A percentile compares a stretch with the other conserved stretches of the same genome.
Evolutionary conservation across 2,888 invertebrate species (phyloP).

Genomic region (Lordiphosa fenestrarum): DNA sequence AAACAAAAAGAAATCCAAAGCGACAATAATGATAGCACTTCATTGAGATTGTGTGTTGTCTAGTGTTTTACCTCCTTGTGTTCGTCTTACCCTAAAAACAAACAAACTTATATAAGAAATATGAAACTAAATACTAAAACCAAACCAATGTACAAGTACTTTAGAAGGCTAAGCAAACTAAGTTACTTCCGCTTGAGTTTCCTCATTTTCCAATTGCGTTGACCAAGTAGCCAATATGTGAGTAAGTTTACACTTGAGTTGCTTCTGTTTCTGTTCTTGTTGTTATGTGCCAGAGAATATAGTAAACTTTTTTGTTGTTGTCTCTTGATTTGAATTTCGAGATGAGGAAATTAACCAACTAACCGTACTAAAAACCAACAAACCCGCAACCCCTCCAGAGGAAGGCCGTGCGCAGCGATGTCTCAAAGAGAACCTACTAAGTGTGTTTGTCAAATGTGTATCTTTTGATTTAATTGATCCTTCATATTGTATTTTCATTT

Average conservation of each 20-base stretch:
- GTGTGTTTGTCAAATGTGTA: conserved; percentile 77
- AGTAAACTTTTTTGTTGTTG: conserved; percentile 78
- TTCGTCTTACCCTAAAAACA: conserved; percentile 86
- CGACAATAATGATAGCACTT: conserved; percentile 81
- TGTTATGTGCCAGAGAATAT: conserved; percentile 15
- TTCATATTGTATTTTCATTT: conserved; percentile 40
- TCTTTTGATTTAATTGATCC: conserved; percentile 43
- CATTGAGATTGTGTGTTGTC: conserved; percentile 90
- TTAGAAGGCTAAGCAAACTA: not conserved
- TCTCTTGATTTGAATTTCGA: conserved; percentile 27
- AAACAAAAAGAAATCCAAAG: conserved; percentile 68
- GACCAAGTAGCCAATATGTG: conserved; percentile 59
- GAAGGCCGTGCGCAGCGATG: not conserved
- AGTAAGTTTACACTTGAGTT: conserved; percentile 65
- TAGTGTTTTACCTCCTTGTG: conserved; percentile 93
- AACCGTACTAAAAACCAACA: conserved; percentile 7
- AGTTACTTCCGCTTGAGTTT: conserved; percentile 12
- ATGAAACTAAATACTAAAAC: conserved; percentile 35
- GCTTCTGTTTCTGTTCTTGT: conserved; percentile 57
- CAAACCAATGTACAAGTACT: conserved; percentile 6
- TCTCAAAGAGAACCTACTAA: conserved; percentile 29
- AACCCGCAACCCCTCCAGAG: not conserved
- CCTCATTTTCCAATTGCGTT: conserved; percentile 21
- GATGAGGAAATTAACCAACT: conserved; percentile 16
- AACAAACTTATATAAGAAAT: conserved; percentile 29